Base-by-base conservation (phyloP, 2,888 invertebrate species). In the Drosophila tripunctata region DNA sequence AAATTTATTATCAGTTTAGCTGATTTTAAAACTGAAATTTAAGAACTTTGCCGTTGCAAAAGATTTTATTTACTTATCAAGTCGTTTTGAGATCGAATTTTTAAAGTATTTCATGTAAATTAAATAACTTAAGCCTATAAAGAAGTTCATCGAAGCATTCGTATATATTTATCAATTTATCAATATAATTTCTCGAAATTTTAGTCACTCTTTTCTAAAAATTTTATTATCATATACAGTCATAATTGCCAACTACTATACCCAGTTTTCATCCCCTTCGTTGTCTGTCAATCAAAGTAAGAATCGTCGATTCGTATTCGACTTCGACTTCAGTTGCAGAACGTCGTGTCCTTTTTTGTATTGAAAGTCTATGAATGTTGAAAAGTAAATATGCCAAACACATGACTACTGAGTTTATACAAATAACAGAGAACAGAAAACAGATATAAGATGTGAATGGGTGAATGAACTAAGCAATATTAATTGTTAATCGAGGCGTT, bases 361-460 rank as follows among this genome's bases (percentile, higher is more conserved):
- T 67, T 69, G 62, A 27, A 10, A 27, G 10, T 67, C 35, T 24
- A 19, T 40, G 27, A 31, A 51, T 64, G 45, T 56, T 52, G 31
- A 63, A 78, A 75, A 55, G 80, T 75, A 87, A 84, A 84, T 72
- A 84, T 79, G 86, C 67, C 88, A 87, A 75, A 65, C 41, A 24
- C 83, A 85, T 60, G 51, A 45, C 33, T 38, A 50, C 27, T n/a
- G n/a, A 35, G 17, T 19, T 38, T 27, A 36, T 50, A 45, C 30
- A 61, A 41, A 48, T 31, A 31, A 62, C 19, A 10, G 17, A 31
- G 8, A 27, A 10, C 27, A 14, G 10, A 31, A 12, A n/a, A n/a
- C n/a, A n/a, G n/a, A n/a, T n/a, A n/a, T n/a, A n/a, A n/a, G n/a
- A n/a, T 4, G 19, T 0, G 22, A n/a, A 15, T 36, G 15, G n/a